Percentiles rank a stretch among this genome's conserved stretches.
These are phyloP conservation scores for Buathra laborator DNA, from an alignment of 2,888 invertebrate genomes.

Conservation along the genomic window DNA sequence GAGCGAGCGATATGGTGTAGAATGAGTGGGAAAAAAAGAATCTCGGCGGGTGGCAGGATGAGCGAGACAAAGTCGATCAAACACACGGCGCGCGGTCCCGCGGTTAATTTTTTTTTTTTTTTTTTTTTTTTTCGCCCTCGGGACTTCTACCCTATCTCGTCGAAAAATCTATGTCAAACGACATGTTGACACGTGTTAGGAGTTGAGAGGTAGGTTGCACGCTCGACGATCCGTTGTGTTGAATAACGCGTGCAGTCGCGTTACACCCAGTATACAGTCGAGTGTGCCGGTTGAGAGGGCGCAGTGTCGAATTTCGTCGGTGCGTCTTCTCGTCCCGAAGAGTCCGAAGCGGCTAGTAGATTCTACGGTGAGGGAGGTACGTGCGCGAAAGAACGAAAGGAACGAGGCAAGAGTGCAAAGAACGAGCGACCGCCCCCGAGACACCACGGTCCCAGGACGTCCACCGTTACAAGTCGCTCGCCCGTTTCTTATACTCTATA, in stretches of 20 bases:
- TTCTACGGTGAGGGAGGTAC: constrained; percentile 39
- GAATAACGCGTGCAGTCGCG: constrained; percentile 57
- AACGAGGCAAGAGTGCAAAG: constrained; percentile 40
- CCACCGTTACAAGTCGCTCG: constrained; percentile 33
- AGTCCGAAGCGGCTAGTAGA: constrained; percentile 28
- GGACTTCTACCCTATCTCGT: constrained; percentile 75
- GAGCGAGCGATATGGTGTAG: constrained; percentile 16
- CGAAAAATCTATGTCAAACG: constrained; percentile 83
- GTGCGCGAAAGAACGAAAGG: constrained; percentile 40
- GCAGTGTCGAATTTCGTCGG: constrained; percentile 81
- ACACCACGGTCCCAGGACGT: constrained; percentile 14
- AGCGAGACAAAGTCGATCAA: constrained; percentile 75
- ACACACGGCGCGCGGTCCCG: constrained; percentile 61
- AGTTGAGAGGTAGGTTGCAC: constrained; percentile 56
- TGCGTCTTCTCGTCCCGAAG: constrained; percentile 68
- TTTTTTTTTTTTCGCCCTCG: constrained; percentile 35
- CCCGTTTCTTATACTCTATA: constrained; percentile 17
- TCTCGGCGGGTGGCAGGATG: constrained; percentile 27
- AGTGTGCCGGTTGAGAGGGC: constrained; percentile 75
- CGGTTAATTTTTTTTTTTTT: constrained; percentile 57
- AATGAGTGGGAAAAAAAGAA: constrained; percentile 10
- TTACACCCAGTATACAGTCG: constrained; percentile 68
- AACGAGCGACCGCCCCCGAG: constrained; percentile 58
- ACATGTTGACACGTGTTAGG: constrained; percentile 83
- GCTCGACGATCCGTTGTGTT: constrained; percentile 56